Evolutionary conservation across 2,113 vertebrate genomes (phyloP), one percentile per base, ranked within the genome.

Genomic region (Periophthalmus modestus): DNA sequence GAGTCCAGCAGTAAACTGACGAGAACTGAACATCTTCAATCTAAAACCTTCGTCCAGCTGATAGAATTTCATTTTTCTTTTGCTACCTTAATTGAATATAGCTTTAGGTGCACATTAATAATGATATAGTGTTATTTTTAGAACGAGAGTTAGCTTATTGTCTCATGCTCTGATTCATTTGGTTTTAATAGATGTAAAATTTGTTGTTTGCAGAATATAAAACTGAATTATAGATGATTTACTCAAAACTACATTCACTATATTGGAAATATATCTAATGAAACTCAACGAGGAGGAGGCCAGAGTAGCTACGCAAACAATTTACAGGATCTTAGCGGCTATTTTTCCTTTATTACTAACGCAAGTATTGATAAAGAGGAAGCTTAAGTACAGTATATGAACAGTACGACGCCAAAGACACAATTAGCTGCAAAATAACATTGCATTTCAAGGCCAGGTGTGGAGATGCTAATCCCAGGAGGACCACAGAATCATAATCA

Each of bases 401-500:
- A 65, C 33, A 7, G 59, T 16, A 62, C 14, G 28, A 59, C 28
- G 12, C 15, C 21, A 58, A 13, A 58, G 12, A 18, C 21, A 36
- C 2, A 59, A 59, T 24, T 65, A 65, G 7, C 62, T n/a, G 33
- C 34, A 39, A 43, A 65, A 0, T 36, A 18, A 36, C 24, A 21
- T 7, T 13, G 12, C 2, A 54, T 15, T n/a, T n/a, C 62, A 43
- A 65, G 62, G 59, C 14, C 62, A 36, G 59, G 15, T 18, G 36
- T 39, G 68, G 23, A 54, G 55, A 48, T 21, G 39, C 11, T n/a
- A 33, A 39, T 43, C 52, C 50, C 10, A 36, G 9, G 13, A 73
- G 24, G 54, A 59, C 58, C 21, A 66, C 43, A 57, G 72, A 59
- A 72, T 76, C 15, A 24, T 19, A n/a, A 72, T 75, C 23, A 23